These are phyloP conservation scores for Paraplagusia blochii DNA, from an alignment of 2,113 vertebrate genomes.

Conservation along the genomic window DNA sequence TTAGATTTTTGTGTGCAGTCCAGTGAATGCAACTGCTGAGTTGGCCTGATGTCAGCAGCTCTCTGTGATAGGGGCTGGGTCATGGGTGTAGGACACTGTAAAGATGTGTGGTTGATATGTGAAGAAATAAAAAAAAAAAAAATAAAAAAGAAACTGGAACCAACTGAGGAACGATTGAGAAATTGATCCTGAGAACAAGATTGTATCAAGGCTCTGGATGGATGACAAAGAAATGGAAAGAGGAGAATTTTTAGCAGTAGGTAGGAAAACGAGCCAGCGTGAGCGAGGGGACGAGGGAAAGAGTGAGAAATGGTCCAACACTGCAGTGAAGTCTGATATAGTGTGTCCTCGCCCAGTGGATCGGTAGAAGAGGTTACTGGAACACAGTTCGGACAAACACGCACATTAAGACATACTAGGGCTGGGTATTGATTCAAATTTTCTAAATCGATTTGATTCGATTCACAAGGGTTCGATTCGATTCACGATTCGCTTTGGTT, in stretches of 20 bases:
- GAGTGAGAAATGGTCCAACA: slow-evolving; percentile 34
- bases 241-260: slow-evolving; percentile 9
- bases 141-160: neutral
- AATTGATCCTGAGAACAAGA: neutral
- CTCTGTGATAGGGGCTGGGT: slow-evolving; percentile 38
- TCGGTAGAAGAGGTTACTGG: slow-evolving; percentile 53
- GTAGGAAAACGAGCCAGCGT: slow-evolving; percentile 1
- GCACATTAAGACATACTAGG: slow-evolving; percentile 6
- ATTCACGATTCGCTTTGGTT: too few relatives aligned
- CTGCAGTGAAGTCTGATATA: slow-evolving; percentile 70
- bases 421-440: too few relatives aligned
- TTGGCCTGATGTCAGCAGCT: slow-evolving; percentile 63
- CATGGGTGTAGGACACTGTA: slow-evolving; percentile 40
- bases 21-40: slow-evolving; percentile 55
- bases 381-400: slow-evolving; percentile 22
- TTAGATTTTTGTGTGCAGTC: slow-evolving; percentile 1
- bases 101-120: neutral
- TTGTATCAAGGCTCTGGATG: neutral
- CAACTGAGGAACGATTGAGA: neutral
- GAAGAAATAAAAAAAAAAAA: neutral
- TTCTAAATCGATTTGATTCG: too few relatives aligned
- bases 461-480: too few relatives aligned
- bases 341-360: slow-evolving; percentile 60
- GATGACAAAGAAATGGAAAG: slow-evolving; percentile 7
- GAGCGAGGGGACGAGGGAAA: slow-evolving; percentile 22